These are phyloP conservation scores for Hydroisotoma schaefferi DNA, from an alignment of 2,888 invertebrate species.

Conservation along the genomic window DNA sequence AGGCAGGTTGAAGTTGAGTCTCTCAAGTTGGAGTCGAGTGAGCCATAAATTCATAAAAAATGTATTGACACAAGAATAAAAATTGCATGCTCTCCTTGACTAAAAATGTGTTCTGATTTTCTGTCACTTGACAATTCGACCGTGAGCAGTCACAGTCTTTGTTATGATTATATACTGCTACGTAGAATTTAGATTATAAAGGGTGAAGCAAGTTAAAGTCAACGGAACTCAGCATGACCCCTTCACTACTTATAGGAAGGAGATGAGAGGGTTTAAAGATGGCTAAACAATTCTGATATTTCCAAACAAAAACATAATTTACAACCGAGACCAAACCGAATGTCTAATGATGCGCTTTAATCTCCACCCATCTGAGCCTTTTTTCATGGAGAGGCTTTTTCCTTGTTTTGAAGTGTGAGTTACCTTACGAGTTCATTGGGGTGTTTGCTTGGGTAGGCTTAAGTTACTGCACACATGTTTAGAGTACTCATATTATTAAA, in stretches of 20 bases:
- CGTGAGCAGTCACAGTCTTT: too few relatives aligned
- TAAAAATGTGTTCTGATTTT: background rate
- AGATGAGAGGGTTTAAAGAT: too few relatives aligned
- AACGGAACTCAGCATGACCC: slow-evolving; percentile 10
- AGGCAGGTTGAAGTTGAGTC: slow-evolving; percentile 5
- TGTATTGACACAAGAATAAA: slow-evolving; percentile 9
- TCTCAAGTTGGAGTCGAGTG: slow-evolving; percentile 1
- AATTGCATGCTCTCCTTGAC: slow-evolving; percentile 9
- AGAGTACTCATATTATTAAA: too few relatives aligned
- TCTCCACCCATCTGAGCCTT: slow-evolving; percentile 22
- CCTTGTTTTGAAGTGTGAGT: too few relatives aligned
- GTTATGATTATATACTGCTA: slow-evolving; percentile 1
- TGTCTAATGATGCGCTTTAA: slow-evolving; percentile 24
- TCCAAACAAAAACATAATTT: slow-evolving; percentile 29
- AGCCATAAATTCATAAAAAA: slow-evolving; percentile 11
- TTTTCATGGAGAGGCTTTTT: too few relatives aligned
- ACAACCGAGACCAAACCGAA: slow-evolving; percentile 22
- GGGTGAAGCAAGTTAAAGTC: slow-evolving; percentile 7
- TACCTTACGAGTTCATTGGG: too few relatives aligned
- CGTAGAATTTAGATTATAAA: slow-evolving; percentile 8
- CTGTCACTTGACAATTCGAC: slow-evolving; percentile 8
- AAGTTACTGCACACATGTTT: too few relatives aligned
- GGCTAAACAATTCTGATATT: slow-evolving; percentile 21
- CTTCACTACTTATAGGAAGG: background rate
- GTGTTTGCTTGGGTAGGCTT: too few relatives aligned